These are phyloP conservation scores for Eristalis intricaria DNA, from an alignment of 2,888 invertebrate genomes.

Conservation along the genomic window DNA sequence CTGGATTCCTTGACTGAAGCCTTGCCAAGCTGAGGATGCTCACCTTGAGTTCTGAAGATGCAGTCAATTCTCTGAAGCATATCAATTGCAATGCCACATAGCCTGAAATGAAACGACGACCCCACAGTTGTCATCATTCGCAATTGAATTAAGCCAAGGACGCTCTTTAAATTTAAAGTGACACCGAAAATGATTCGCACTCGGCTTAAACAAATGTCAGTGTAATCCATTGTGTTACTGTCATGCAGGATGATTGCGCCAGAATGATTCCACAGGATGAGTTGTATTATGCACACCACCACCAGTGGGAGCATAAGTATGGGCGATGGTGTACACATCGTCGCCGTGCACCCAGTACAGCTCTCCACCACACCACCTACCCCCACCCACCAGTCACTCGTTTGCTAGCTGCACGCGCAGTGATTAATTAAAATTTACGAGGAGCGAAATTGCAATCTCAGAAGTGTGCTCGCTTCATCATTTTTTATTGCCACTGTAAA, in stretches of 20 bases:
- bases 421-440: constrained; percentile 72
- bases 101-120: neutral
- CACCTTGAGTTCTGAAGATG: too few relatives aligned
- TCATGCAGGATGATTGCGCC: constrained; percentile 67
- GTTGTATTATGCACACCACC: constrained; percentile 4
- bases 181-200: constrained; percentile 55
- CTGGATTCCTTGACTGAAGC: too few relatives aligned
- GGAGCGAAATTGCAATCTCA: constrained; percentile 72
- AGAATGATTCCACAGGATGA: constrained; percentile 59
- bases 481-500: constrained; percentile 72
- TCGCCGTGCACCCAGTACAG: neutral
- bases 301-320: neutral
- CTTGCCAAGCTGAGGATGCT: too few relatives aligned
- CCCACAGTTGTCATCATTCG: constrained; percentile 7
- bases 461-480: constrained; percentile 59
- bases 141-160: constrained; percentile 27
- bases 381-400: neutral
- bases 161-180: constrained; percentile 52
- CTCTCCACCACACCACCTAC: neutral
- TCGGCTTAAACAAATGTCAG: constrained; percentile 43
- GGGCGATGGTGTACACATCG: neutral
- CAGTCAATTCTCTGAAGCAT: too few relatives aligned
- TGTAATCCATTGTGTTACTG: constrained; percentile 68
- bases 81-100: too few relatives aligned
- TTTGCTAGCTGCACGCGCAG: constrained; percentile 68